Base-by-base conservation (phyloP, 2,113 vertebrate genomes). In the Calypte anna region DNA sequence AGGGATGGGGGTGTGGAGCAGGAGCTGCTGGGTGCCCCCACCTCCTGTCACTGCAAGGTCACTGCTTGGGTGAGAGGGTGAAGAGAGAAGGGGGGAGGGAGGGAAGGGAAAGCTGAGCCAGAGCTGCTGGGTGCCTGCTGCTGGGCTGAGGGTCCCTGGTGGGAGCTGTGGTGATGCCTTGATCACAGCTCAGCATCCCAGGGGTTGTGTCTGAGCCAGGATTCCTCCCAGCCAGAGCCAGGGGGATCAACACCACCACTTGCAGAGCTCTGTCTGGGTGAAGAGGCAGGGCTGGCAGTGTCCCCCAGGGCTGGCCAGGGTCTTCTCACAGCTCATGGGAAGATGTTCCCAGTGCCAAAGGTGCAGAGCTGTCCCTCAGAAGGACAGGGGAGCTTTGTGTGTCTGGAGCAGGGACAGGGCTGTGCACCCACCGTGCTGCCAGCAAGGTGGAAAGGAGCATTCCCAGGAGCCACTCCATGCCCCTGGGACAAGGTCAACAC, bases 341-440 rank as follows among this genome's bases (percentile, higher is more conserved):
- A 50, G 36, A 12, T 1, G 8, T 24, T 36, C 0, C 0, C 50
- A 23, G 55, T 16, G 22, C 0, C 1, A 75, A 55, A 51, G 19
- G 5, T 25, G 30, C 44, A 24, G 27, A 25, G 38, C 21, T 67
- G 69, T 8, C 24, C 53, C 55, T 40, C n/a, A 44, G 53, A 44
- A 33, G 38, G 12, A 78, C 24, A 5, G 44, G 44, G 19, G 44
- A 46, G 44, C 18, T 6, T 18, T 20, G 17, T 17, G 44, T 33
- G 8, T n/a, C 16, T n/a, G 17, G 72, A 31, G 22, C 11, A 27
- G 54, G 72, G 66, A 27, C 14, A 5, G 31, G 13, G 70, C 17
- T 40, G 40, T 40, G 40, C 40, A 40, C 40, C 40, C 40, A 40
- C 40, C 11, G 40, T 40, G 40, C 40, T 40, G 40, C 12, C 40